Evolutionary conservation across 1,140 invertebrate species (phyloP).

Genomic region (Tigriopus japonicus): DNA sequence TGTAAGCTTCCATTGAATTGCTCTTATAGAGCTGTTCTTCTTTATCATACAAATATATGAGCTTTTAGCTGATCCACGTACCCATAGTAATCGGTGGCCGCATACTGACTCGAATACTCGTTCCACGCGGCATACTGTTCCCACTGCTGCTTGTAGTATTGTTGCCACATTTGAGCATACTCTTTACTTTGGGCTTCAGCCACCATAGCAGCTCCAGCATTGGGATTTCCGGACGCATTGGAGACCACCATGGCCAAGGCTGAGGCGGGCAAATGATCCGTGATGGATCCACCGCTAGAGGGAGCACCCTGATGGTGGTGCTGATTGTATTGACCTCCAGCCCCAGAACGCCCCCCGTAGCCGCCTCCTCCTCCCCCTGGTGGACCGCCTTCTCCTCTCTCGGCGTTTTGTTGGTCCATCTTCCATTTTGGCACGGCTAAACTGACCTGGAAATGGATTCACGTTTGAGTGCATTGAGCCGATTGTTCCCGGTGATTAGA

Average conservation of each 20-base stretch:
- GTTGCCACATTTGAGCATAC: neutral
- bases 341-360: neutral
- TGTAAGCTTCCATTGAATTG: too few relatives aligned
- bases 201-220: neutral
- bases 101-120: neutral
- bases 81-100: neutral
- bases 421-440: conserved; percentile 2
- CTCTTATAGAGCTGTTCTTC: too few relatives aligned
- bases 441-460: neutral
- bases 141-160: conserved; percentile 1
- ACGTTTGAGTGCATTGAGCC: too few relatives aligned
- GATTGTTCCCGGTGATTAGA: too few relatives aligned
- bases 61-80: too few relatives aligned
- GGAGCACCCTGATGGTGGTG: neutral
- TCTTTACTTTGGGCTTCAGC: neutral
- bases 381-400: neutral
- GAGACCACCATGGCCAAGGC: neutral
- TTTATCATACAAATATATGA: too few relatives aligned
- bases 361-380: neutral
- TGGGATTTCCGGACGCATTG: neutral
- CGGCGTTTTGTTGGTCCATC: too few relatives aligned
- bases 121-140: conserved; percentile 2
- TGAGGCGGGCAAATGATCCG: too few relatives aligned
- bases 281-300: neutral
- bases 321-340: too few relatives aligned